Evolutionary conservation across 1,140 invertebrate species (phyloP).

Genomic region (Magallana gigas): DNA sequence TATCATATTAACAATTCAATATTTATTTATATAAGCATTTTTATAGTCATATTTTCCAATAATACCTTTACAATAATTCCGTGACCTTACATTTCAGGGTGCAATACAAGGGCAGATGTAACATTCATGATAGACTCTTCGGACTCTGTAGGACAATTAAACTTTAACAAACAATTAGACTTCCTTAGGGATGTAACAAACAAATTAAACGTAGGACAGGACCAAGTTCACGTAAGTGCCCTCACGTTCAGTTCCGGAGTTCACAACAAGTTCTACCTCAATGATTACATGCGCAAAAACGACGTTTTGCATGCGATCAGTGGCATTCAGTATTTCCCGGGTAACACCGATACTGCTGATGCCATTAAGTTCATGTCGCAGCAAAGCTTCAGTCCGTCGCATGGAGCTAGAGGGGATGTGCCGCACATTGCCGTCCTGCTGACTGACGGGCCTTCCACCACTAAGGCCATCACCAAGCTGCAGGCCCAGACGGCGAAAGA

Average conservation of each 20-base stretch:
- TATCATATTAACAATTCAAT: too few species aligned
- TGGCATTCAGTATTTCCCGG: constrained; percentile 61
- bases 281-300: constrained; percentile 55
- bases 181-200: constrained; percentile 61
- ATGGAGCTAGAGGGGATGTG: constrained; percentile 60
- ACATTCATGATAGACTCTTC: constrained; percentile 68
- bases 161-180: constrained; percentile 57
- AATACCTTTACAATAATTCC: too few species aligned
- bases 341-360: constrained; percentile 64
- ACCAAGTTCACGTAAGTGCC: constrained; percentile 59
- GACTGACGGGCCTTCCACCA: constrained; percentile 61
- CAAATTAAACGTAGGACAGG: constrained; percentile 61
- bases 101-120: constrained; percentile 63
- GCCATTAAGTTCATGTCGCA: constrained; percentile 65
- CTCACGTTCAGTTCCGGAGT: constrained; percentile 61
- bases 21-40: too few species aligned
- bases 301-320: constrained; percentile 59
- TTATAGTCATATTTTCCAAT: too few species aligned
- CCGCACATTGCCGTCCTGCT: constrained; percentile 66
- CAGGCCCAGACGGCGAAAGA: constrained; percentile 60
- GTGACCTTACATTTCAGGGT: constrained; percentile 55
- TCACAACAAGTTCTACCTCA: constrained; percentile 68
- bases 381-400: constrained; percentile 59
- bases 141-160: constrained; percentile 61
- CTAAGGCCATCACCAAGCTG: constrained; percentile 53